Evolutionary conservation across 2,888 invertebrate genomes (phyloP), one percentile per base, ranked within the genome.

Genomic region (Latrodectus hesperus): DNA sequence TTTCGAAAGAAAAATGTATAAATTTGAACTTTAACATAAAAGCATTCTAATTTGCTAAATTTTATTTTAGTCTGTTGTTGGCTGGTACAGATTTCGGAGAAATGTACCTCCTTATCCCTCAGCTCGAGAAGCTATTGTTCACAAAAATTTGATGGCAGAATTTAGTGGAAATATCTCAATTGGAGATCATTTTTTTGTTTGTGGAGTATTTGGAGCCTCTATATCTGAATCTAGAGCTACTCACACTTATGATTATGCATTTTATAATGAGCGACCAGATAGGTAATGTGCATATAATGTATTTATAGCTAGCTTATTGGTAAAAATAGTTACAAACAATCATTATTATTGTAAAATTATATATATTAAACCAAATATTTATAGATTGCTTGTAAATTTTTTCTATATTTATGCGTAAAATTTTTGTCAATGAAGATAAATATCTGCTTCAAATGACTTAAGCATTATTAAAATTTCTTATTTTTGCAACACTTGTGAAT

Each of bases 231-330:
- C 72, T 55, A 38, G 67, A 77, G 84, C 84, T 67, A 84, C 84
- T 78, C 84, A 84, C 22, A 78, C 84, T 11, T 84, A 78, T 78
- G 84, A 84, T 22, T 84, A 84, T 73, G 78, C 78, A 38, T 84
- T 84, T 55, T 84, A 72, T 53, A 22, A 53, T 73, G 72, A 73
- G 55, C 78, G 55, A 26, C 22, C 38, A n/a, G 77, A 84, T 49
- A 71, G 65, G 83, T 84, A 26, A 60, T 60, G 10, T 38, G 38
- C 4, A 60, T 60, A 60, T 11, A 60, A n/a, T 38, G 4, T 38
- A 38, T 38, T 38, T 38, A 38, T 38, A 6, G 38, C 38, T 38
- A 38, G 38, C 38, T 38, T 38, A 38, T 38, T 38, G 4, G 4
- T 38, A 38, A 38, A 38, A 38, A 38, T 38, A 38, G 38, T 38